phyloP scores from a whole-genome alignment of 2,888 invertebrate species.

The Ptychoptera albimana region DNA sequence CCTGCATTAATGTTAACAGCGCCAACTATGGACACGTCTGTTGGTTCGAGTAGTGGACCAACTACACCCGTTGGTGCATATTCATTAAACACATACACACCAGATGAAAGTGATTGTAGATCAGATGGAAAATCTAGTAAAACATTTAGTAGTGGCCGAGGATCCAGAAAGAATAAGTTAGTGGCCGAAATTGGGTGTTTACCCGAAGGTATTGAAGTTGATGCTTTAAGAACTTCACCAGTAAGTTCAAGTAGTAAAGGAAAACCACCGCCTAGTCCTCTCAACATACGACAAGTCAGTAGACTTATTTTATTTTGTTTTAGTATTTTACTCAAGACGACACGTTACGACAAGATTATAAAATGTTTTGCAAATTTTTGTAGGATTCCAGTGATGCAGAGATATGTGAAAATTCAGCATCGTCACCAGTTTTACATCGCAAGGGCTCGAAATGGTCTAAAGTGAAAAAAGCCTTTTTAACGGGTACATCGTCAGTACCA shows the following conservation, averaged over 20 bases:
- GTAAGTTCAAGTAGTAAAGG: conserved; percentile 22
- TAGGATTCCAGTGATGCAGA: conserved; percentile 26
- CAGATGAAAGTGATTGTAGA: conserved; percentile 9
- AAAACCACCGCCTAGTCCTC: conserved; percentile 25
- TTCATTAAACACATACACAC: background rate
- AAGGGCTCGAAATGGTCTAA: conserved; percentile 53
- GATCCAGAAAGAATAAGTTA: conserved; percentile 12
- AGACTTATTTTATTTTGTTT: background rate
- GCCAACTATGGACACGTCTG: background rate
- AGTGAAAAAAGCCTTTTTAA: conserved; percentile 55
- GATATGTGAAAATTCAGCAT: conserved; percentile 20
- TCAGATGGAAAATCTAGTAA: conserved; percentile 5
- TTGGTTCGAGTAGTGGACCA: conserved; percentile 1
- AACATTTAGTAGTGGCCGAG: background rate
- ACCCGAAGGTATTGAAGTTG: conserved; percentile 26
- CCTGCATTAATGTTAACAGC: conserved; percentile 4
- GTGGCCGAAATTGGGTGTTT: conserved; percentile 25
- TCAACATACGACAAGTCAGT: conserved; percentile 23
- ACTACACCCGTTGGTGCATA: conserved; percentile 6
- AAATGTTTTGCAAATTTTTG: background rate
- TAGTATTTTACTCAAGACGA: background rate
- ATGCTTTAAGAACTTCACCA: conserved; percentile 21
- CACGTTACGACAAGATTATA: too few species aligned
- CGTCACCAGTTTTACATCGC: conserved; percentile 35
- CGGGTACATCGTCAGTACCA: conserved; percentile 33